These are phyloP conservation scores for Artemia sinica DNA, from an alignment of 2,888 invertebrate genomes.

Conservation along the genomic window DNA sequence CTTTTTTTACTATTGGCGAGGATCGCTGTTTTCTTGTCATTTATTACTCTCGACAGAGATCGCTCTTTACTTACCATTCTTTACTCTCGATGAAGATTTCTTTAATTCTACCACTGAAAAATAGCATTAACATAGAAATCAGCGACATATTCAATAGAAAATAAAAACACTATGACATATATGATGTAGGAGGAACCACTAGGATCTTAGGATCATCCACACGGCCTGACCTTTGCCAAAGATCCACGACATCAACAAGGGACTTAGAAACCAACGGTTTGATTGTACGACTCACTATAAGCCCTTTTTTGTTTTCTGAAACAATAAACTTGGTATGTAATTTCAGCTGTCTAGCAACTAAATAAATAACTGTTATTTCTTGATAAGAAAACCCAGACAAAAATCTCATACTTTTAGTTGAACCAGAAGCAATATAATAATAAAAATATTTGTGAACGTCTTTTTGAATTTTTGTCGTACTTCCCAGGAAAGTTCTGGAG, in stretches of 20 bases:
- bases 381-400: background rate
- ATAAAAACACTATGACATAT: no score
- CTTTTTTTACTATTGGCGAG: no score
- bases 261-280: background rate
- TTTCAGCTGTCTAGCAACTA: background rate
- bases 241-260: background rate
- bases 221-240: background rate
- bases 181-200: background rate
- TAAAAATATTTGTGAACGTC: background rate
- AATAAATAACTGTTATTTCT: background rate
- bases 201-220: background rate
- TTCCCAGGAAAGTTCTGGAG: background rate
- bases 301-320: background rate
- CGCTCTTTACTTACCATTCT: no score
- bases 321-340: background rate
- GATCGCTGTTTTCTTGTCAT: no score
- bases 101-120: no score
- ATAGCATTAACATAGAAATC: no score
- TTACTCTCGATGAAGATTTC: no score
- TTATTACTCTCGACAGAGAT: no score
- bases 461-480: background rate
- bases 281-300: background rate
- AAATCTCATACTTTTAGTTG: background rate
- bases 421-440: background rate
- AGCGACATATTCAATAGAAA: no score